Conservation (phyloP, 2,797 vertebrate species). For the Crax fasciolata region DNA sequence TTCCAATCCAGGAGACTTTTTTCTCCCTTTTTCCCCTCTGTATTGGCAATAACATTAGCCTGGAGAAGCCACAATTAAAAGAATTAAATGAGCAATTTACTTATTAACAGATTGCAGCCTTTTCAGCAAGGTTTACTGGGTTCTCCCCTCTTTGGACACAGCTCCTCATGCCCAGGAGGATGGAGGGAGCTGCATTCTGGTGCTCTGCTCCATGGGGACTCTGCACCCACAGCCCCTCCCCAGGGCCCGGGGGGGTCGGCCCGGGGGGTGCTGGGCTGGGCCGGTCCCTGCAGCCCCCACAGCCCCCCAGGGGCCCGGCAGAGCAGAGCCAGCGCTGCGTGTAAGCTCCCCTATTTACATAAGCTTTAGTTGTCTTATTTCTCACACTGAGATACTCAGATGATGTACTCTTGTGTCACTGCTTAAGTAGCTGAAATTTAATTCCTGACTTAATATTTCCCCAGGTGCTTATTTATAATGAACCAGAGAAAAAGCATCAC, state of each 20-base stretch:
- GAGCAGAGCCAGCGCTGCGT: not conserved
- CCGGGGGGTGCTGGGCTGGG: not conserved
- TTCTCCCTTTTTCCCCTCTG: not conserved
- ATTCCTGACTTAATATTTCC: constrained; percentile 24
- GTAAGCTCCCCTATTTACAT: not conserved
- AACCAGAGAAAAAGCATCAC: not conserved
- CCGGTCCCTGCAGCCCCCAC: not conserved
- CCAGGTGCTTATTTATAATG: not conserved
- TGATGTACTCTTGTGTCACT: not conserved
- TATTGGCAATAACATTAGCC: not conserved
- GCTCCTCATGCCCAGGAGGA: not conserved
- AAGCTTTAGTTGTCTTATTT: not conserved
- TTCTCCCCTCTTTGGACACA: not conserved
- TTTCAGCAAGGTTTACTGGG: not conserved
- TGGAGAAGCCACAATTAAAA: not conserved
- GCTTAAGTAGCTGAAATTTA: constrained; percentile 15
- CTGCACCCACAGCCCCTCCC: no score
- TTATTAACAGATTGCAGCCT: constrained; percentile 37
- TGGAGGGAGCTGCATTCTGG: not conserved
- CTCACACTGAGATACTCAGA: not conserved
- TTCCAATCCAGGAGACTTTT: not conserved
- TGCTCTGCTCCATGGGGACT: not conserved
- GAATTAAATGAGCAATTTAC: constrained; percentile 48
- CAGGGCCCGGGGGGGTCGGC: no score
- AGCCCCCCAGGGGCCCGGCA: not conserved